A percentile compares a stretch with the other conserved stretches of the same genome.
Evolutionary conservation across 2,888 invertebrate species (phyloP).

Genomic region (Phyto melanocephala): DNA sequence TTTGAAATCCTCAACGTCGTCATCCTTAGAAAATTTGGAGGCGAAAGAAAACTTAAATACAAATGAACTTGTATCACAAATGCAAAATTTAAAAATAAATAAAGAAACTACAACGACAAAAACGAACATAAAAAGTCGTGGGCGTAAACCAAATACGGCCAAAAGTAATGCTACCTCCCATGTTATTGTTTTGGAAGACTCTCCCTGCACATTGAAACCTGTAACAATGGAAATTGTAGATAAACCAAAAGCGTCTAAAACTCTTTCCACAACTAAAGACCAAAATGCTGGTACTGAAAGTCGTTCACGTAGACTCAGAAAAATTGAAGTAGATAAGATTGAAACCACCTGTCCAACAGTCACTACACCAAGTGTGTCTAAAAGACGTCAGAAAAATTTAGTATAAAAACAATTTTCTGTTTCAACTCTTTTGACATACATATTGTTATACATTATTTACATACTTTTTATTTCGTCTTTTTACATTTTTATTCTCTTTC

Average conservation of each 20-base stretch:
- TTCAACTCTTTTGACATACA: neutral
- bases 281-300: conserved; percentile 5
- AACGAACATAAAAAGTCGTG: neutral
- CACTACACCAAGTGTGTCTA: conserved; percentile 25
- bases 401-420: conserved; percentile 1
- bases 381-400: conserved; percentile 43
- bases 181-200: conserved; percentile 23
- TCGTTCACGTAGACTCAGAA: conserved; percentile 18
- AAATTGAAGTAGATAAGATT: neutral
- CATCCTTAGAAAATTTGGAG: conserved; percentile 28
- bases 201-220: conserved; percentile 3
- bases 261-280: neutral
- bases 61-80: conserved; percentile 20
- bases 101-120: neutral
- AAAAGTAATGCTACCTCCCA: neutral
- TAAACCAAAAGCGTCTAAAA: conserved; percentile 26
- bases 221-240: neutral
- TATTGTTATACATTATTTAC: too few relatives aligned
- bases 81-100: conserved; percentile 28
- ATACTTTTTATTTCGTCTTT: neutral
- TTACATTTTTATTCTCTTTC: neutral
- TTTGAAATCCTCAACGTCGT: neutral
- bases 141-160: neutral
- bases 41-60: conserved; percentile 21
- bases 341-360: neutral